Base-by-base conservation (phyloP, 2,888 invertebrate genomes). In the Perizoma flavofasciatum region DNA sequence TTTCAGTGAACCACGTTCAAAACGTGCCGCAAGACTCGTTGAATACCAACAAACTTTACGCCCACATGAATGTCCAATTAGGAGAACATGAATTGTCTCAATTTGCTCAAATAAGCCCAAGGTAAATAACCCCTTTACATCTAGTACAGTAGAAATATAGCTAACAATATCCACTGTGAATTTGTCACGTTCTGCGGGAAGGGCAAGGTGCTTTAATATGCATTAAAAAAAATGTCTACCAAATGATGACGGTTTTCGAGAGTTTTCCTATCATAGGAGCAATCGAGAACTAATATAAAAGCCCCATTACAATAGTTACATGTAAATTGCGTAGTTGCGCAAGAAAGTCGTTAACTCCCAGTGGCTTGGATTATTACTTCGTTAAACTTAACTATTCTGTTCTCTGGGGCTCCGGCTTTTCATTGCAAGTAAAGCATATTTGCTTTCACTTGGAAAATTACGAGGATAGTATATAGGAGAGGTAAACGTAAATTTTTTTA, bases 241-340 rank as follows among this genome's bases (percentile, higher is more conserved):
- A 22, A 61, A 46, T 46, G 34, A 11, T 51, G 40, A 51, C 40
- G 11, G 44, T 51, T 45, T 40, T 34, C 5, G 33, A 40, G 44
- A 57, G 39, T 43, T 54, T 53, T 56, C 52, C 44, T 41, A 22
- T 55, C 40, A 46, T 51, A 56, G 39, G 8, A 60, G 46, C 45
- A 43, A 49, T 48, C 43, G 56, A 54, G 45, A 59, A 55, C 55
- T 56, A 43, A 59, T 55, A 54, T 63, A 50, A 44, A 55, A n/a
- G 43, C 52, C 49, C 34, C 44, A 41, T 58, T 58, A 43, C 47
- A 66, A 67, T 60, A 55, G 64, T 64, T 58, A 61, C 61, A 66
- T 67, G 68, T 67, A 68, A 72, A 70, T 72, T 68, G 69, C 63
- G 64, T 57, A 65, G 63, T 68, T 66, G 58, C 51, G 55, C 61